Percentiles rank a stretch among this genome's conserved stretches.
Conservation (phyloP, 2,113 vertebrate genomes). For the Tylochromis polylepis region DNA sequence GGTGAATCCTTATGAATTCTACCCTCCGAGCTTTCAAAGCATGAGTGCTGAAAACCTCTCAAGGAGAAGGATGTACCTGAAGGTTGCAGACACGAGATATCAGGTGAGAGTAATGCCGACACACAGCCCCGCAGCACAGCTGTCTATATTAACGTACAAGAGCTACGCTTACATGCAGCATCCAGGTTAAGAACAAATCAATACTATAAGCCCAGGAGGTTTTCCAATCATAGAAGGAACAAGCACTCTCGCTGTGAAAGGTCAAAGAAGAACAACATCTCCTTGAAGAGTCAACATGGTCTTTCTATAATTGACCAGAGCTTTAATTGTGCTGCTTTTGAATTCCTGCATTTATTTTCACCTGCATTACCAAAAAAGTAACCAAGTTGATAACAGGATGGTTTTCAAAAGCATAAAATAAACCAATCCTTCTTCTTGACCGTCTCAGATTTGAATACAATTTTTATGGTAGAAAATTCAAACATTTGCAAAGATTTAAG, state of each 20-base stretch:
- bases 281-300: neutral
- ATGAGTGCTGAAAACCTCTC: neutral
- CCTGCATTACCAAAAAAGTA: neutral
- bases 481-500: neutral
- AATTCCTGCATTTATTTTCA: neutral
- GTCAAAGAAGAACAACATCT: neutral
- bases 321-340: neutral
- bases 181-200: constrained; percentile 46
- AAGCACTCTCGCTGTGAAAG: neutral
- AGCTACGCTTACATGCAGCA: constrained; percentile 7
- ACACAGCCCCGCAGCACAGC: neutral
- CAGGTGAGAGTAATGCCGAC: neutral
- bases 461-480: neutral
- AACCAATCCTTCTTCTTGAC: neutral
- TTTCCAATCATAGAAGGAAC: constrained; percentile 10
- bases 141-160: neutral
- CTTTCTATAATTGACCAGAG: neutral
- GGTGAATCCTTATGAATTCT: neutral
- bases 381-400: neutral
- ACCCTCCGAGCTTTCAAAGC: neutral
- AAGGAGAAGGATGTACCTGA: neutral
- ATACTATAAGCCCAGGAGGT: constrained; percentile 23
- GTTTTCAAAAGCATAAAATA: neutral
- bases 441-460: neutral
- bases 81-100: constrained; percentile 6